Evolutionary conservation across 2,113 vertebrate genomes (phyloP), one percentile per base, ranked within the genome.

Genomic region (Dasyornis broadbenti): DNA sequence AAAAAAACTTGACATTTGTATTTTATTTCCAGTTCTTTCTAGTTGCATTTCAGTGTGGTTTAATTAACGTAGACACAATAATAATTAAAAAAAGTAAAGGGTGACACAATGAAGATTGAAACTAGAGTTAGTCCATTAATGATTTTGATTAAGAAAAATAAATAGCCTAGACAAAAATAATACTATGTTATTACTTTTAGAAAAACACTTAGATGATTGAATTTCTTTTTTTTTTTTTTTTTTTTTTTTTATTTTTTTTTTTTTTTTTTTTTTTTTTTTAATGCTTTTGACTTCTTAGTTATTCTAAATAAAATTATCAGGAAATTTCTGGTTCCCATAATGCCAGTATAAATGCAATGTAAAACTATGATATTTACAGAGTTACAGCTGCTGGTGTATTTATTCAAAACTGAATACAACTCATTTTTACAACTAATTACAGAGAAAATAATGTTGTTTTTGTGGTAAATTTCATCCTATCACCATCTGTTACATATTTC

Each of bases 401-500:
- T 87, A 26, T 80, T 85, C 49, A 52, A 63, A 87, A 69, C 10
- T 1, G 0, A 85, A 77, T 90, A 72, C 21, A 22, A 69, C 21
- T 91, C 9, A 85, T 77, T 75, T 86, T 57, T 69, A 47, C 14
- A 77, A 33, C 9, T 28, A 86, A 82, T 77, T 94, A 82, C 73
- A 53, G 4, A 90, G 33, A 77, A 91, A 92, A 77, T 59, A 84
- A 76, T 69, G 6, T 57, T 64, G 24, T 3, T 91, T 92, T 87
- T 60, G 13, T 10, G 40, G 24, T 35, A 11, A 69, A 73, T 88
- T 90, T 92, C 17, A n/a, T 77, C 30, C 15, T 88, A 40, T 86
- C 17, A 30, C 72, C 89, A 94, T 92, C 91, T 95, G 94, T 66
- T 95, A 33, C 15, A 37, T 83, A 78, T 70, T 82, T 80, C 7